phyloP scores from a whole-genome alignment of 2,888 invertebrate genomes.

The Agrotis ipsilon region DNA sequence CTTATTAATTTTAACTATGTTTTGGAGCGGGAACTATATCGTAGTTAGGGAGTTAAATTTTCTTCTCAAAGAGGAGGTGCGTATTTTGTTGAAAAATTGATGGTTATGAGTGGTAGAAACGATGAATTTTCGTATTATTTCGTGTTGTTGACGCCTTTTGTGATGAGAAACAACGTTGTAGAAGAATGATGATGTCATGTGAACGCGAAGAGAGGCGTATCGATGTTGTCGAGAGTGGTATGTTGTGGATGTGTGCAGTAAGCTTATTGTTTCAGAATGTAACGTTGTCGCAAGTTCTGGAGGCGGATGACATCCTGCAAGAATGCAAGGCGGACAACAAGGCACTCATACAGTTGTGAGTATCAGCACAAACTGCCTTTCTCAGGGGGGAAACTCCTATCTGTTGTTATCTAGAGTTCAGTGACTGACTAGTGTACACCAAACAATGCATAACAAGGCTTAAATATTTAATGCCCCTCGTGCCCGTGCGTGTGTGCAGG shows the following conservation, averaged over 20 bases:
- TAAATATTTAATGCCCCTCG: conserved; percentile 14
- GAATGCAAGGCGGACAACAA: conserved; percentile 98
- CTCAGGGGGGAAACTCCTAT: background rate
- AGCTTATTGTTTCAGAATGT: conserved; percentile 94
- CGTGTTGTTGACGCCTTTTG: conserved; percentile 59
- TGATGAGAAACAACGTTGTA: conserved; percentile 21
- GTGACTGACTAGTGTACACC: conserved; percentile 16
- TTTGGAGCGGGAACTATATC: conserved; percentile 95
- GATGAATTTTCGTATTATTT: conserved; percentile 68
- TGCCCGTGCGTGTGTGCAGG: conserved; percentile 7
- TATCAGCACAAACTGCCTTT: conserved; percentile 66
- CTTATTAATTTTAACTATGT: conserved; percentile 92
- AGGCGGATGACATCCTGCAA: conserved; percentile 98
- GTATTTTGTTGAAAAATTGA: conserved; percentile 83
- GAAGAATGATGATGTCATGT: conserved; percentile 30
- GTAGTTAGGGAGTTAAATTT: conserved; percentile 94
- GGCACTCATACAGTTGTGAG: conserved; percentile 98
- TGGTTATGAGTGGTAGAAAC: conserved; percentile 82
- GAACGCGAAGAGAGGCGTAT: conserved; percentile 18
- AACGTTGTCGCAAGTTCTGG: conserved; percentile 96
- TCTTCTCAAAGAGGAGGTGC: conserved; percentile 95
- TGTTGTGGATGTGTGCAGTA: conserved; percentile 54
- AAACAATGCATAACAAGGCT: conserved; percentile 25
- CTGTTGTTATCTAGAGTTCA: conserved; percentile 28
- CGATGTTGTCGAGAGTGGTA: conserved; percentile 22